A percentile compares a stretch with the other conserved stretches of the same genome.
Conservation (phyloP, 2,888 invertebrate genomes). For the Meloe dianella region DNA sequence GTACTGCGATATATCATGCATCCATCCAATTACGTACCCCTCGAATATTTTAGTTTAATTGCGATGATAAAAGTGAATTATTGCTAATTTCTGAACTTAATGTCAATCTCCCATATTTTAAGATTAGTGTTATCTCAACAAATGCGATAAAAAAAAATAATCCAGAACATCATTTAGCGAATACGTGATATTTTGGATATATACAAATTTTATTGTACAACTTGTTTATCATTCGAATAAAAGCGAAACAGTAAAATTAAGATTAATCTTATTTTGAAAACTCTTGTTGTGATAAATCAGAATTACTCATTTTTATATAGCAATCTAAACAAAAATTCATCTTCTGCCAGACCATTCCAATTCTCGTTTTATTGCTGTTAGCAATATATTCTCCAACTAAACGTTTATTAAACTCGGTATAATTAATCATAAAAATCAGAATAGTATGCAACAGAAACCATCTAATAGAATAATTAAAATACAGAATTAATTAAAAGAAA, state of each 20-base stretch:
- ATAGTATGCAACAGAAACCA: not conserved
- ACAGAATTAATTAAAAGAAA: not conserved
- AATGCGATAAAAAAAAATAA: too few relatives aligned
- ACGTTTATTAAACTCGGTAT: not conserved
- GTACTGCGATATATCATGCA: too few relatives aligned
- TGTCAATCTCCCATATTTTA: too few relatives aligned
- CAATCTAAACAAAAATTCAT: conserved; percentile 4
- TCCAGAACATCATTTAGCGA: too few relatives aligned
- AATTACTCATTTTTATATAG: not conserved
- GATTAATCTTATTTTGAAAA: not conserved
- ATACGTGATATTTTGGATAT: not conserved
- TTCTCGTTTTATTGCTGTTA: not conserved
- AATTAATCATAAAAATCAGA: not conserved
- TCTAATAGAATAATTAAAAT: not conserved
- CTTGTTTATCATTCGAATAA: not conserved
- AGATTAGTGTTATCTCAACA: too few relatives aligned
- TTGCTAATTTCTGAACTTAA: too few relatives aligned
- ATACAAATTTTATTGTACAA: not conserved
- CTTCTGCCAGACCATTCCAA: not conserved
- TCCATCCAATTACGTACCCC: too few relatives aligned
- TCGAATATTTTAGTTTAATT: too few relatives aligned
- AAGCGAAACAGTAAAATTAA: not conserved
- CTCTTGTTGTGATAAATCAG: not conserved
- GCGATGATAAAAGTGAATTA: too few relatives aligned
- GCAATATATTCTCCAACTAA: not conserved